Base-by-base conservation (phyloP, 2,113 vertebrate species). In the Hypocryptadius cinnamomeus region DNA sequence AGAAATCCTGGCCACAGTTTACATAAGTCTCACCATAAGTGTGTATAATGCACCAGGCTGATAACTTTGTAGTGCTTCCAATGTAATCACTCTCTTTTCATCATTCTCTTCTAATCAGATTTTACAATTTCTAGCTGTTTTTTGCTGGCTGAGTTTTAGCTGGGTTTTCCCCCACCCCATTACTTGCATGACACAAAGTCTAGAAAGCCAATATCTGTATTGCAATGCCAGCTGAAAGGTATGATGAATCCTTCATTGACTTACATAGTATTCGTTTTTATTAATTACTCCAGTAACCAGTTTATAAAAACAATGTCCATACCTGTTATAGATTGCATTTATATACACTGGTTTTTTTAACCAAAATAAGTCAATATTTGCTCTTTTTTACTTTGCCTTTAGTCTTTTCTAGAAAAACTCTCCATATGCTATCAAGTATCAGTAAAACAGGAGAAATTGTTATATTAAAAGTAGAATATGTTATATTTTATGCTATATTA, bases 271-370 rank as follows among this genome's bases (percentile, higher is more conserved):
- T 97, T 94, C 92, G 66, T 35, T 74, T 94, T 94, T 95, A 81
- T 88, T 48, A 94, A 97, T 97, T 95, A 95, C 79, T 73, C 56
- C 78, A 53, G 31, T 96, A 96, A 97, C 64, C 39, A 87, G 87
- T 88, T 96, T 94, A 92, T 95, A 98, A 97, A 97, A 86, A 92
- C 96, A 96, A 96, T 30, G 87, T 97, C 97, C 95, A 94, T 96
- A 96, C 44, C 69, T 94, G 79, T 98, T 98, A 97, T 39, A 87
- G 39, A 92, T 85, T 92, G 92, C 95, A 97, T 98, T 97, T 97
- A 95, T 97, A 97, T 85, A 94, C 87, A 95, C 97, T 80, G 69
- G 40, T 5, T 2, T 44, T 65, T 91, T 92, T 95, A 42, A 76
- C 68, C 48, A 57, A 31, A 54, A 81, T 63, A 91, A 92, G 81